phyloP scores from a whole-genome alignment of 1,140 invertebrate species.

The Eufriesea mexicana region DNA sequence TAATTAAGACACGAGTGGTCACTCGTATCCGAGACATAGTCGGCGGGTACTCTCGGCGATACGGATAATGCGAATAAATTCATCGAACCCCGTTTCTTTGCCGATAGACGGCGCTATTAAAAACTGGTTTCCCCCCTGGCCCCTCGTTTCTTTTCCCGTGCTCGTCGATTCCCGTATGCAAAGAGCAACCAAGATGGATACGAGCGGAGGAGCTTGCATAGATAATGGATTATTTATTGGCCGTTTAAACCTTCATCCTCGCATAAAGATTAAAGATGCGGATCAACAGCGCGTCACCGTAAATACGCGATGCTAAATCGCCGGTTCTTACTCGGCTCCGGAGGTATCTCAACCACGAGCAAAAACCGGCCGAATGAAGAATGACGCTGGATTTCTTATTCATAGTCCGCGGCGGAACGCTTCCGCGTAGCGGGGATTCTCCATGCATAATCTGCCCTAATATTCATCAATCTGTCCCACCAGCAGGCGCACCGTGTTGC shows the following conservation, averaged over 20 bases:
- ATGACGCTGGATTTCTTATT: conserved; percentile 25
- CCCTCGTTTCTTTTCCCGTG: not conserved
- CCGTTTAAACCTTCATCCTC: not conserved
- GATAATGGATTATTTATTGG: conserved; percentile 12
- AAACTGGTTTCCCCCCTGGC: not conserved
- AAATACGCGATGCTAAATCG: conserved; percentile 9
- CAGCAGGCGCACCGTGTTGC: not conserved
- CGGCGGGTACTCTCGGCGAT: no score
- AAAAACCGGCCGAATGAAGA: conserved; percentile 21
- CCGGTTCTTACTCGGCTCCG: not conserved
- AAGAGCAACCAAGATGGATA: not conserved
- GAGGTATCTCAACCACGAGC: not conserved
- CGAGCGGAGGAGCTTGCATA: not conserved
- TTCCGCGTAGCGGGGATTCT: conserved; percentile 20
- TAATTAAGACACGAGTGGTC: no score
- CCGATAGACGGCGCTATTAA: not conserved
- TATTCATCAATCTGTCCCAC: conserved; percentile 15
- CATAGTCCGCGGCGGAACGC: conserved; percentile 6
- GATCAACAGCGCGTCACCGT: not conserved
- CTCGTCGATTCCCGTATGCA: not conserved
- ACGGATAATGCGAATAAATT: not conserved
- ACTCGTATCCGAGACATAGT: no score
- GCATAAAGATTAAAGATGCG: conserved; percentile 14
- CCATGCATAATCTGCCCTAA: conserved; percentile 28
- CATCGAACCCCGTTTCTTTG: not conserved